These are phyloP conservation scores for Antitype chi DNA, from an alignment of 2,888 invertebrate genomes.

Conservation along the genomic window DNA sequence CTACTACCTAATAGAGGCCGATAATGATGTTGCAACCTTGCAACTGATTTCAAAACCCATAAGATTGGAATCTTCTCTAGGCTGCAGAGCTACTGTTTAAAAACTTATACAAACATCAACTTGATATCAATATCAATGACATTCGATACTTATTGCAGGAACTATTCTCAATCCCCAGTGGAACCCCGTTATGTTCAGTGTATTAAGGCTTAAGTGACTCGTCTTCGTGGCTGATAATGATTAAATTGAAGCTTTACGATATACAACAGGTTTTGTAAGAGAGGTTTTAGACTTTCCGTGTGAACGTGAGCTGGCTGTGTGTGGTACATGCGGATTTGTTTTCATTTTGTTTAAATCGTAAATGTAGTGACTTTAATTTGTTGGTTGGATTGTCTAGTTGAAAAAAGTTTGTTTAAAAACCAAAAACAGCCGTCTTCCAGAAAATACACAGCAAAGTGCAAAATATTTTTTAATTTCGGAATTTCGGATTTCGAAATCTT, in stretches of 20 bases:
- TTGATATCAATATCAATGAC: slow-evolving; percentile 39
- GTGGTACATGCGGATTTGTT: slow-evolving; percentile 27
- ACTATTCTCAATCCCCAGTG: slow-evolving; percentile 36
- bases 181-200: slow-evolving; percentile 54
- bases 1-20: neutral
- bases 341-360: neutral
- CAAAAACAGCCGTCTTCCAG: no score
- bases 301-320: slow-evolving; percentile 24
- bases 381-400: neutral
- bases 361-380: neutral
- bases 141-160: slow-evolving; percentile 45
- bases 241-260: slow-evolving; percentile 73
- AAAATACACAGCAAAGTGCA: no score
- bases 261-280: slow-evolving; percentile 71
- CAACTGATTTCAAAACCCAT: slow-evolving; percentile 2
- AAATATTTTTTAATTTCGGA: no score
- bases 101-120: slow-evolving; percentile 2
- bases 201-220: slow-evolving; percentile 74
- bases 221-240: slow-evolving; percentile 69
- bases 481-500: no score
- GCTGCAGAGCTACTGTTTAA: slow-evolving; percentile 34
- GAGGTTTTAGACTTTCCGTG: slow-evolving; percentile 61
- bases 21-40: neutral
- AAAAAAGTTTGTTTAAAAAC: neutral
- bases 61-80: slow-evolving; percentile 5